phyloP scores from a whole-genome alignment of 1,140 invertebrate genomes.

The Cepaea nemoralis region DNA sequence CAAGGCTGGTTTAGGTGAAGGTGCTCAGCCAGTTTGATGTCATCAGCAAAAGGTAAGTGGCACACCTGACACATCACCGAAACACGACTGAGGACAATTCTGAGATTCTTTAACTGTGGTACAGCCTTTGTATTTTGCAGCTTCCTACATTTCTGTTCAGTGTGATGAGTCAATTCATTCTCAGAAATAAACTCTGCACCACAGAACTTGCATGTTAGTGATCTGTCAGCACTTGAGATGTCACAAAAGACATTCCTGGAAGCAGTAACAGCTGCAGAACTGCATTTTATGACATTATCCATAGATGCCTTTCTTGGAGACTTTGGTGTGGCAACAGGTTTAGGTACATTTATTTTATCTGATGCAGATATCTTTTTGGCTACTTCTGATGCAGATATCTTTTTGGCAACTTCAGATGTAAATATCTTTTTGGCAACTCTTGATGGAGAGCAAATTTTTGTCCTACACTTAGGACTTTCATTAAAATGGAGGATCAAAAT shows the following conservation, averaged over 20 bases:
- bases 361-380: no score
- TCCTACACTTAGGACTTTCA: background rate
- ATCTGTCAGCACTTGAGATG: background rate
- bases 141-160: background rate
- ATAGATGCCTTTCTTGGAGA: no score
- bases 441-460: background rate
- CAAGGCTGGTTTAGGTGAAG: background rate
- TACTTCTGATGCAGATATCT: no score
- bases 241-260: background rate
- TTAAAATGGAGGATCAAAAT: conserved; percentile 17
- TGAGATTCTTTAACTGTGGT: background rate
- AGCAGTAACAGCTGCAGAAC: background rate
- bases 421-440: background rate
- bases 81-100: background rate
- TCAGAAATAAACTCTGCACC: background rate
- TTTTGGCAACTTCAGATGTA: background rate
- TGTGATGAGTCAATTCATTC: background rate
- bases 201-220: background rate
- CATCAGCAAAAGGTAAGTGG: background rate
- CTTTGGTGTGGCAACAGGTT: no score
- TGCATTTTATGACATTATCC: no score
- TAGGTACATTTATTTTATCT: background rate
- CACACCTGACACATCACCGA: conserved; percentile 5
- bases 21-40: background rate
- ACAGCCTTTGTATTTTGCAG: background rate